Conservation (phyloP, 2,888 invertebrate species). For the Leptinotarsa tumamoca region DNA sequence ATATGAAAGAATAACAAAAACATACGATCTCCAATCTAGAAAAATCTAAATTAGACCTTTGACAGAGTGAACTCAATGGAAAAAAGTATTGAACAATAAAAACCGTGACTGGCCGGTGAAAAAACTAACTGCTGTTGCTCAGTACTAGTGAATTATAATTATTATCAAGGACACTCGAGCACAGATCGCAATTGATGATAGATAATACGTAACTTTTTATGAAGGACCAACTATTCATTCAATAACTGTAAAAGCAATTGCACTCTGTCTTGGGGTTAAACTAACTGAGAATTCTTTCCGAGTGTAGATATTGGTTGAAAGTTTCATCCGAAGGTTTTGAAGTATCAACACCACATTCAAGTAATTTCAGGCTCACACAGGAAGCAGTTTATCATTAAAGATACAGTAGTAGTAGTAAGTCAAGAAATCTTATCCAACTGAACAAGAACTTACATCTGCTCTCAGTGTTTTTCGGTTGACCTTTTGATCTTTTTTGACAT, state of each 20-base stretch:
- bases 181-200: not conserved
- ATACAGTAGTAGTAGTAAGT: slow-evolving; percentile 19
- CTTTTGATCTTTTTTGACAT: not conserved
- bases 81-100: slow-evolving; percentile 1
- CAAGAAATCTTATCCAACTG: not conserved
- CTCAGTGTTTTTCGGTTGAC: not conserved
- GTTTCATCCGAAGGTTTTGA: not conserved
- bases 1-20: too few relatives aligned
- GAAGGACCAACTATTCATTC: too few relatives aligned
- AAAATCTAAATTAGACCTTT: too few relatives aligned
- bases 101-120: not conserved
- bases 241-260: not conserved
- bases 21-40: too few relatives aligned
- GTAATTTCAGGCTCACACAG: slow-evolving; percentile 18
- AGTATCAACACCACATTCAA: slow-evolving; percentile 21
- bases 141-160: slow-evolving; percentile 23
- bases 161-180: not conserved
- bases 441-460: not conserved
- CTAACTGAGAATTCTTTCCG: not conserved
- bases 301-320: not conserved
- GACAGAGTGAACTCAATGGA: not conserved
- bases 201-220: not conserved
- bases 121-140: slow-evolving; percentile 20
- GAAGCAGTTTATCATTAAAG: not conserved
- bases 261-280: not conserved